These are phyloP conservation scores for Lordiphosa mommai DNA, from an alignment of 1,140 invertebrate genomes.

Conservation along the genomic window DNA sequence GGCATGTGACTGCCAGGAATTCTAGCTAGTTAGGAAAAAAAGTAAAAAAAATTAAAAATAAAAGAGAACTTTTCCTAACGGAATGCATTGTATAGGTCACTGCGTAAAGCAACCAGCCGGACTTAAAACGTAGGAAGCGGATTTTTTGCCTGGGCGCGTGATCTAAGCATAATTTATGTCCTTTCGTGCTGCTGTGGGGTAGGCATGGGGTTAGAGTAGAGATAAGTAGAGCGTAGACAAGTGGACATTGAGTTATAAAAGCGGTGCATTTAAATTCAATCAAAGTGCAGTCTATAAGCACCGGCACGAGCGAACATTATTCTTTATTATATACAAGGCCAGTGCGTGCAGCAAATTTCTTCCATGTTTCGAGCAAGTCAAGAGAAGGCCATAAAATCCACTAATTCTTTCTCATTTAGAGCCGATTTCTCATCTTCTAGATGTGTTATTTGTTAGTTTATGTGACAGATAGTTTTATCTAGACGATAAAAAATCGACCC, in stretches of 20 bases:
- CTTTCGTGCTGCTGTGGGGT: constrained; percentile 7
- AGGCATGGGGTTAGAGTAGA: neutral
- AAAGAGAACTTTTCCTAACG: constrained; percentile 27
- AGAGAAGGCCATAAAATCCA: too few relatives aligned
- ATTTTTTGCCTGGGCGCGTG: constrained; percentile 38
- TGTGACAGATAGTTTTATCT: too few relatives aligned
- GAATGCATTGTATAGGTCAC: constrained; percentile 56
- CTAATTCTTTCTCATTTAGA: too few relatives aligned
- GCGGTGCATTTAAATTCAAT: constrained; percentile 36
- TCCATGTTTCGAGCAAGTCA: too few relatives aligned
- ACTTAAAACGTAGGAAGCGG: constrained; percentile 5
- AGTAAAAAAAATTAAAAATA: constrained; percentile 1
- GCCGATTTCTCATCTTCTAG: too few relatives aligned
- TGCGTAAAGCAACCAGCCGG: constrained; percentile 22
- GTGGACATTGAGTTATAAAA: too few relatives aligned
- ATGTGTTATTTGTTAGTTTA: too few relatives aligned
- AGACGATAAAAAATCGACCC: too few relatives aligned
- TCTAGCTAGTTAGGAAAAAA: constrained; percentile 57
- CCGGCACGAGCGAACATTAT: neutral
- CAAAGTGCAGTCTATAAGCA: constrained; percentile 35
- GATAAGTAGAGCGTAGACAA: neutral
- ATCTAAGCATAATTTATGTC: constrained; percentile 52
- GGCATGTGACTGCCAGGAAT: constrained; percentile 54
- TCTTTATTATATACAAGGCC: too few relatives aligned
- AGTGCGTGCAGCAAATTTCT: too few relatives aligned